Base-by-base conservation (phyloP, 2,888 invertebrate species). In the Ommatoiulus sabulosus region DNA sequence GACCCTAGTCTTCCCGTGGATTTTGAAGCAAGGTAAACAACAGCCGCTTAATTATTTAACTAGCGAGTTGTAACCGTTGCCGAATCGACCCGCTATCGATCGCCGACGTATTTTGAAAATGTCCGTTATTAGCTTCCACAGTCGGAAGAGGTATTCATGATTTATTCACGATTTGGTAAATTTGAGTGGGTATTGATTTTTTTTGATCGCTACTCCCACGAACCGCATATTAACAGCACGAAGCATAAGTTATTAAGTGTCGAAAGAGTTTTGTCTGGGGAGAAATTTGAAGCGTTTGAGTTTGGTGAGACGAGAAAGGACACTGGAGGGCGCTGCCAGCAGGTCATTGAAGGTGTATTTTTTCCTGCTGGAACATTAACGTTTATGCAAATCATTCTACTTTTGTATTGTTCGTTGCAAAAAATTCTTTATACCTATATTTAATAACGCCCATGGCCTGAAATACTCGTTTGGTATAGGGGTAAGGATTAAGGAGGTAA, bases 1-100 rank as follows among this genome's bases (percentile, higher is more conserved):
- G 63, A 63, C 17, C 63, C 63, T n/a, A 63, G 63, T n/a, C 63
- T 63, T 17, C 63, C 63, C n/a, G 63, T 63, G 63, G 63, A 63
- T 6, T 63, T 63, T n/a, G 63, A 63, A 17, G n/a, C 63, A 17
- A 63, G 63, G 63, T 63, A 63, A 63, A n/a, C 6, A 10, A 3
- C n/a, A n/a, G 63, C 63, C 3, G 15, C 15, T 63, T 7, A 52
- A 52, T 10, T 7, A 15, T 3, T 52, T 15, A 52, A 63, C n/a
- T 63, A 3, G 3, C 3, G 46, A 63, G n/a, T 63, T n/a, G 3
- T n/a, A n/a, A n/a, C n/a, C 63, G n/a, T 63, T 5, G 63, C 63
- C 63, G 63, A 63, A 52, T 63, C 63, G 63, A 63, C 63, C 63
- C 17, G 3, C 3, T 2, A 63, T 63, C 63, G 63, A 63, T 63